These are phyloP conservation scores for Brachyptera risi DNA, from an alignment of 2,888 invertebrate genomes.

Conservation along the genomic window DNA sequence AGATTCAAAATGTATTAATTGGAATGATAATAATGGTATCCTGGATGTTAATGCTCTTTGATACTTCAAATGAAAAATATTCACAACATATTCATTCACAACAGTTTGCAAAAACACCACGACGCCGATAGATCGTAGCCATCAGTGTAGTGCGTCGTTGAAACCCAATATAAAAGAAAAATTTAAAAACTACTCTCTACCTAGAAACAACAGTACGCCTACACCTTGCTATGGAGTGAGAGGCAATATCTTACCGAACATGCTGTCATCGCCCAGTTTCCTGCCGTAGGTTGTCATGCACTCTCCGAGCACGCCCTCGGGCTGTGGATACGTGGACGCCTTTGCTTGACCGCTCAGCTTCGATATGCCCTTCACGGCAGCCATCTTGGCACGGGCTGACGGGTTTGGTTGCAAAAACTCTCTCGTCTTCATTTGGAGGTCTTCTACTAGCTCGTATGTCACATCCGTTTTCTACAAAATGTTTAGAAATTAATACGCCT, in stretches of 20 bases:
- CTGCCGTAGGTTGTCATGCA: slow-evolving; percentile 94
- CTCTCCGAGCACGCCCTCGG: slow-evolving; percentile 95
- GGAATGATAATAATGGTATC: too few species aligned
- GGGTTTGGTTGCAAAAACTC: slow-evolving; percentile 99
- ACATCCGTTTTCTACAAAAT: slow-evolving; percentile 89
- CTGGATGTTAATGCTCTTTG: too few species aligned
- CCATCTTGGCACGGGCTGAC: slow-evolving; percentile 91
- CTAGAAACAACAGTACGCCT: too few species aligned
- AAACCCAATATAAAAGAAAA: too few species aligned
- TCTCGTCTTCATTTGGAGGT: slow-evolving; percentile 93
- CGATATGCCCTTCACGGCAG: slow-evolving; percentile 91
- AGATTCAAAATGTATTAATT: too few species aligned
- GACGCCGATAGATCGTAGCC: too few species aligned
- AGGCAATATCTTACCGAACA: slow-evolving; percentile 68
- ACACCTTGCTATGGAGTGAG: too few species aligned
- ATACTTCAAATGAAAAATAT: too few species aligned
- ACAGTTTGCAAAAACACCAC: too few species aligned
- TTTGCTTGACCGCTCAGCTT: slow-evolving; percentile 96
- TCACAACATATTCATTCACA: too few species aligned
- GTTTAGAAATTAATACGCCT: background rate
- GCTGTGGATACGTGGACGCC: slow-evolving; percentile 96
- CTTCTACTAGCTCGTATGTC: slow-evolving; percentile 94
- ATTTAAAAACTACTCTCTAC: too few species aligned
- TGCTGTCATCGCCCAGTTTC: slow-evolving; percentile 91
- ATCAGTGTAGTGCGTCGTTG: too few species aligned